Base-by-base conservation (phyloP, 1,140 invertebrate species). In the Trypoxylus dichotomus region DNA sequence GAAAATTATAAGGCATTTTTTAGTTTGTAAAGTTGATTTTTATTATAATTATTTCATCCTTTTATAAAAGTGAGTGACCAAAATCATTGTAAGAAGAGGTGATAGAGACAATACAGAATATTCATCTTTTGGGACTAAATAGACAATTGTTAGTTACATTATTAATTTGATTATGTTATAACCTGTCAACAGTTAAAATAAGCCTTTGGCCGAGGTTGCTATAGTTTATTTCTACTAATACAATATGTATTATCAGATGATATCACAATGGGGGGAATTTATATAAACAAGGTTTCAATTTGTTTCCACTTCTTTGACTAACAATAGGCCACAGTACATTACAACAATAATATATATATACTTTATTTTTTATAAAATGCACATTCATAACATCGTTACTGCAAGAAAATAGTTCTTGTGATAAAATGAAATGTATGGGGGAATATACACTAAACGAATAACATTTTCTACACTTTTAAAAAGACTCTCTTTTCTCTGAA, bases 1-100 rank as follows among this genome's bases (percentile, higher is more conserved):
- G 60, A 68, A 68, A 68, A 68, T 68, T 68, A 68, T 68, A 68
- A 68, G 60, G 60, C 60, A 68, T 68, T 68, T 68, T 68, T 68
- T 29, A 27, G 27, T 29, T 19, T 68, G 21, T 68, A 68, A 68
- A 68, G 60, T 68, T 68, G 24, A 68, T 68, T 27, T 68, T 68
- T 68, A 29, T 68, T 68, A 68, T 68, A 68, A 27, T 68, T 27
- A 6, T 63, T 63, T 63, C 60, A 13, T 29, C 27, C 27, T 27
- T 10, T 27, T 54, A 54, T 37, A 37, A 37, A 7, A 37, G 10
- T 37, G 15, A 24, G 60, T 68, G 19, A 68, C 15, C 25, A 68
- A 60, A 68, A 68, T 68, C 60, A 27, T 68, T 29, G 60, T 27
- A 68, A 68, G 27, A 68, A 68, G 24, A 68, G 19, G 60, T 10